Percentiles rank a stretch among this genome's conserved stretches.
Conservation (phyloP, 1,140 invertebrate species). For the Brachionus rotundiformis region DNA sequence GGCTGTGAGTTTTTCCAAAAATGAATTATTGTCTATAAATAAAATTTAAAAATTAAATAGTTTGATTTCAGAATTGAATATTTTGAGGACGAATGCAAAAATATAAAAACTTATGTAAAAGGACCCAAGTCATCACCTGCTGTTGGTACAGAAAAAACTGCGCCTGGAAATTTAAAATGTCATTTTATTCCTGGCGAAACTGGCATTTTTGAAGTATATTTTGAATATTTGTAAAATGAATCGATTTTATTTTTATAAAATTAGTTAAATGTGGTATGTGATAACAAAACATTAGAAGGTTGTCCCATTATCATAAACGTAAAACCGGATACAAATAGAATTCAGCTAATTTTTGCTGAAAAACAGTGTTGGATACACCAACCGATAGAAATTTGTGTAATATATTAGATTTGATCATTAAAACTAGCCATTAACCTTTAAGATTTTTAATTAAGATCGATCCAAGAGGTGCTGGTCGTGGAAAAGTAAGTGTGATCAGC, state of each 20-base stretch:
- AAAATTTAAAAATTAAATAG: conserved; percentile 65
- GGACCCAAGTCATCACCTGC: conserved; percentile 25
- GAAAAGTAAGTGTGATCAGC: conserved; percentile 64
- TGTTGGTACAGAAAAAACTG: neutral
- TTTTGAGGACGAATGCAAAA: conserved; percentile 57
- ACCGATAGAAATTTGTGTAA: conserved; percentile 17
- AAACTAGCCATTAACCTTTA: neutral
- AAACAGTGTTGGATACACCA: neutral
- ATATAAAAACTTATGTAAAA: conserved; percentile 38
- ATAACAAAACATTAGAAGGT: conserved; percentile 70
- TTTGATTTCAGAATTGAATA: conserved; percentile 78
- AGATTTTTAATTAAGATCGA: conserved; percentile 61
- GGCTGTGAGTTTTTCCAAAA: conserved; percentile 24
- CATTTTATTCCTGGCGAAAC: conserved; percentile 83
- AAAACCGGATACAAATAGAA: conserved; percentile 73
- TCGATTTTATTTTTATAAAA: conserved; percentile 55
- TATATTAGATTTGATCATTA: neutral
- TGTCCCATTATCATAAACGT: conserved; percentile 81
- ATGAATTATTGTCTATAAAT: neutral
- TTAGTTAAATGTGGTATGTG: conserved; percentile 70
- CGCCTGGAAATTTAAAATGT: conserved; percentile 62
- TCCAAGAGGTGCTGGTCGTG: conserved; percentile 78
- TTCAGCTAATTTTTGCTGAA: neutral
- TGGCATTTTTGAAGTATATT: conserved; percentile 82
- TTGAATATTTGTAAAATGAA: conserved; percentile 2